Base-by-base conservation (phyloP, 1,140 invertebrate species). In the Drosophila chauvacae region DNA sequence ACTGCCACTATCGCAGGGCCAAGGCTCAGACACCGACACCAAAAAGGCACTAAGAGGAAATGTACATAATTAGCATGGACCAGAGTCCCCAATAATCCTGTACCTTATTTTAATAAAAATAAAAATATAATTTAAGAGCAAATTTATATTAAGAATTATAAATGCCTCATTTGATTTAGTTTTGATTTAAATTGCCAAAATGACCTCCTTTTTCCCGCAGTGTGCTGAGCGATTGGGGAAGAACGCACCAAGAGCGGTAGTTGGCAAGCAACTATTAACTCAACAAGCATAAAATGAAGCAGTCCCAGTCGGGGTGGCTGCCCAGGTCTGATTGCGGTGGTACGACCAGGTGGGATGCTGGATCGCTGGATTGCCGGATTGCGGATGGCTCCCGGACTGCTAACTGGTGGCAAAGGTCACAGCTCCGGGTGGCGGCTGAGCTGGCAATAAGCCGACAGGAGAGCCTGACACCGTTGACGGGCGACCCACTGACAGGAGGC, bases 271-370 rank as follows among this genome's bases (percentile, higher is more conserved):
- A 90, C 85, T 90, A 90, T 90, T 90, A 90, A 90, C 85, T 90
- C 78, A 85, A 90, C 85, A 90, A 90, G 85, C 85, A 90, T 90
- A 90, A 90, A 90, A 90, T 85, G 81, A 90, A 90, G 86, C 78
- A 68, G 57, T 77, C 77, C 57, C 45, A 69, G 51, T 42, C 20
- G 10, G 14, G 65, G 44, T 41, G 35, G 50, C 35, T 59, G 45
- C 35, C 44, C 50, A 41, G 63, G 68, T 47, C 61, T 47, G 56
- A 44, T 58, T 69, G 75, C 44, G 42, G 53, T 39, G 51, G 23
- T 9, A 9, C n/a, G 7, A 44, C 28, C 35, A 42, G 59, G 55
- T 71, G 56, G 47, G n/a, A 30, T 47, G 58, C 28, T 50, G 50
- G 23, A 23, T 16, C 7, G 51, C 51, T 11, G 23, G 35, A 13